These are phyloP conservation scores for Chaetodon trifasciatus DNA, from an alignment of 2,797 vertebrate genomes.

Conservation along the genomic window DNA sequence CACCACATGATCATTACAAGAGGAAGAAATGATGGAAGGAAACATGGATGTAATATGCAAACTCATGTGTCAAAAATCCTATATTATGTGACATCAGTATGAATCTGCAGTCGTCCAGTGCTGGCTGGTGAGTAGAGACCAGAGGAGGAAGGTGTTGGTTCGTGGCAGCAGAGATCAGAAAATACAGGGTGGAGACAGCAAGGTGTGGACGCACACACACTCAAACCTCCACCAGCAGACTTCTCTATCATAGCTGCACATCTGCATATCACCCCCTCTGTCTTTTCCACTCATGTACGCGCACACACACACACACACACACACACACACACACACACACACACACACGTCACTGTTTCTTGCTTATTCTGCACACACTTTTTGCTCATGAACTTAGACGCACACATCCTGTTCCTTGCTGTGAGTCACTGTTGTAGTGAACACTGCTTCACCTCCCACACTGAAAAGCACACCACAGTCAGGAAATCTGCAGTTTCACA, in stretches of 20 bases:
- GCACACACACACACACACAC: neutral
- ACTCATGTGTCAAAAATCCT: neutral
- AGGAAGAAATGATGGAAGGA: neutral
- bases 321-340: no score
- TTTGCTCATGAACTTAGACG: constrained; percentile 28
- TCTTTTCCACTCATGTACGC: constrained; percentile 23
- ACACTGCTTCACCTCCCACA: constrained; percentile 41
- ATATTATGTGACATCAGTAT: neutral
- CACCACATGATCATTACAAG: neutral
- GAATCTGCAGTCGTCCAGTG: neutral
- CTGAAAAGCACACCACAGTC: constrained; percentile 14
- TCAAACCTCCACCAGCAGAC: neutral
- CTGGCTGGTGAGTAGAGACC: neutral
- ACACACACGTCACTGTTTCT: constrained; percentile 18
- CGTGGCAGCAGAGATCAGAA: constrained; percentile 1
- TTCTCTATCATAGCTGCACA: neutral
- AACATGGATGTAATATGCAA: neutral
- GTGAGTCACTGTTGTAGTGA: constrained; percentile 60
- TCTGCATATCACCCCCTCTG: constrained; percentile 21
- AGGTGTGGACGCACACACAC: constrained; percentile 16
- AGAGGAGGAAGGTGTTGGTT: neutral
- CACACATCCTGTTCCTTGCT: constrained; percentile 77
- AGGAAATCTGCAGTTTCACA: constrained; percentile 51
- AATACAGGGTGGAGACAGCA: neutral
- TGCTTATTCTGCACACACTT: constrained; percentile 35